Evolutionary conservation across 2,113 vertebrate species (phyloP), one percentile per base, ranked within the genome.

Genomic region (Thamnaconus septentrionalis): DNA sequence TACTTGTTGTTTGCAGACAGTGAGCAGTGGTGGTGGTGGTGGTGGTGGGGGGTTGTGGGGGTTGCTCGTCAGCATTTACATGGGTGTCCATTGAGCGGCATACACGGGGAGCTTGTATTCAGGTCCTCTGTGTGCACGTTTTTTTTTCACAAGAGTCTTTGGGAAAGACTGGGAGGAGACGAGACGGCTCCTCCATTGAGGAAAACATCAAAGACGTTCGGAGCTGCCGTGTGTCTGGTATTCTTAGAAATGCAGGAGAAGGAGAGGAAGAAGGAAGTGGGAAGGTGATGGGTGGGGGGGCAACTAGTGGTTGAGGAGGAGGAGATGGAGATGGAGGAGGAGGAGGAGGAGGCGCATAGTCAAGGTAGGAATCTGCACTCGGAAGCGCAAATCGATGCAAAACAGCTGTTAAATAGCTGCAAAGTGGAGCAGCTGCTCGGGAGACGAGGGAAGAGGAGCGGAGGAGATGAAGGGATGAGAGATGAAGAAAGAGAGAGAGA

Each of bases 401-500:
- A 90, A 81, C 86, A 90, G 86, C 85, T 89, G 88, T 85, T 90
- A 85, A 87, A 83, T 79, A 83, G 78, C 84, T 87, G 86, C 78
- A 84, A 89, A 85, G 81, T 79, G 83, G 81, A 88, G 86, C 86
- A 89, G 86, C 86, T 90, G 85, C 75, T 78, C 49, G 59, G 68
- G 75, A 84, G 79, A 82, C 5, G 6, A 53, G 73, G 53, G 82
- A 59, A 69, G 64, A 81, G 79, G 57, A 79, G 85, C 73, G 72
- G 41, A 41, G 55, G 72, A 73, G 74, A 86, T 78, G 76, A 78
- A 78, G 73, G 75, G 78, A 83, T 76, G 86, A 75, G 77, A 53
- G 71, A 82, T 71, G 56, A 83, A 69, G 75, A 64, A 69, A 61
- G 73, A 74, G 52, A 55, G 45, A 55, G 45, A 70, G 52, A 71